Evolutionary conservation across 1,140 invertebrate species (phyloP).

Genomic region (Prorops nasuta): DNA sequence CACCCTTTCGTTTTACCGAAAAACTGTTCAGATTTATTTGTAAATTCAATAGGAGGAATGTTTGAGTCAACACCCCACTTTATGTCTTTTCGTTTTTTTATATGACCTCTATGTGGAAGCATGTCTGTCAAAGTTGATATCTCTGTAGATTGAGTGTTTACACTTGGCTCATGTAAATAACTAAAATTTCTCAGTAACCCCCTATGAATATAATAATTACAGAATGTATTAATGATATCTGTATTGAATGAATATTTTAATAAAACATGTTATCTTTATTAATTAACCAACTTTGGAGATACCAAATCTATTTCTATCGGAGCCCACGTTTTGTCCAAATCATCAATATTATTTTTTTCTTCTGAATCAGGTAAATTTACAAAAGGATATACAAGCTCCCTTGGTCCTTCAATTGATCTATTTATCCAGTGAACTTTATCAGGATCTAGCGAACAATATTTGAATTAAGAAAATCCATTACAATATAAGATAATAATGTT

Average conservation of each 20-base stretch:
- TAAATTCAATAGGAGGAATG: constrained; percentile 8
- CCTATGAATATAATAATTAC: constrained; percentile 1
- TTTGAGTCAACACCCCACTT: constrained; percentile 10
- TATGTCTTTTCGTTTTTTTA: constrained; percentile 12
- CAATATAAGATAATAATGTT: not conserved
- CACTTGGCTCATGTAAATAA: constrained; percentile 10
- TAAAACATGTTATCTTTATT: not conserved
- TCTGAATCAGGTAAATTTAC: constrained; percentile 2
- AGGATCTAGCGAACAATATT: constrained; percentile 13
- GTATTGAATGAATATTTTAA: not conserved
- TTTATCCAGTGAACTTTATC: constrained; percentile 13
- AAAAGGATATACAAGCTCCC: constrained; percentile 11
- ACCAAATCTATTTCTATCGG: constrained; percentile 3
- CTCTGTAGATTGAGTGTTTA: constrained; percentile 11
- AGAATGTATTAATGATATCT: not conserved
- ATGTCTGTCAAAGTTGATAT: constrained; percentile 15
- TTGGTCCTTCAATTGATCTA: not conserved
- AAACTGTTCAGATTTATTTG: constrained; percentile 9
- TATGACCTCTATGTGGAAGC: constrained; percentile 12
- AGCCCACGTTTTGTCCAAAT: constrained; percentile 9
- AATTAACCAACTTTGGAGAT: constrained; percentile 6
- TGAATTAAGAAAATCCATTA: not conserved
- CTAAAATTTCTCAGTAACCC: constrained; percentile 9
- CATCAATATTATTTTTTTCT: constrained; percentile 1
- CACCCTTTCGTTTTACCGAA: constrained; percentile 7